Conservation (phyloP, 2,888 invertebrate genomes). For the Agrochola macilenta region DNA sequence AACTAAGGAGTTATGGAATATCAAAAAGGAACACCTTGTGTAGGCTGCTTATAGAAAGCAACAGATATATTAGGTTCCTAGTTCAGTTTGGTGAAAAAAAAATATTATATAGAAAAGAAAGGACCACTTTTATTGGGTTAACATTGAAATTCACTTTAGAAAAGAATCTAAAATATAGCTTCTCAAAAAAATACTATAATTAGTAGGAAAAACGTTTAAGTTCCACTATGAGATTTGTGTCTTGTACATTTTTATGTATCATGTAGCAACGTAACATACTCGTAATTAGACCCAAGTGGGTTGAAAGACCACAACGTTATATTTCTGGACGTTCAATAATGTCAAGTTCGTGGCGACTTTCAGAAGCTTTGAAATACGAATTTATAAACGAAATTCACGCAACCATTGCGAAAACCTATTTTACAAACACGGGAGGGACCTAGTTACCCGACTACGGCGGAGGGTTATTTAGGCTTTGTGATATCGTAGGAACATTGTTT, state of each 20-base stretch:
- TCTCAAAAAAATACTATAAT: background rate
- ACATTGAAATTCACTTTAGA: background rate
- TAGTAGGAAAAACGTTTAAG: too few species aligned
- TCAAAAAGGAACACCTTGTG: too few species aligned
- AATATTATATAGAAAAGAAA: too few species aligned
- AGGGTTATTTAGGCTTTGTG: too few species aligned
- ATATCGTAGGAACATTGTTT: too few species aligned
- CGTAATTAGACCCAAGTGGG: background rate
- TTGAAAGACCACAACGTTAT: background rate
- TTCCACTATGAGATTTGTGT: too few species aligned
- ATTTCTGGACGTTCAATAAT: background rate
- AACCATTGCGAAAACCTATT: background rate
- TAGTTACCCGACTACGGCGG: too few species aligned
- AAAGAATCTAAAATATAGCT: background rate
- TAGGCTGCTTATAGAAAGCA: too few species aligned
- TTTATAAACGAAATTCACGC: background rate
- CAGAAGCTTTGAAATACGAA: background rate
- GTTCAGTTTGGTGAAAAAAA: too few species aligned
- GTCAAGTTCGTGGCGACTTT: background rate
- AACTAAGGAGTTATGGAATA: too few species aligned
- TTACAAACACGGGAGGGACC: background rate
- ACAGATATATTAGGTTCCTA: too few species aligned
- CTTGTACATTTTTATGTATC: background rate
- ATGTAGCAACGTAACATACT: too few species aligned
- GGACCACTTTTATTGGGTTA: background rate